Evolutionary conservation across 2,888 invertebrate genomes (phyloP), one percentile per base, ranked within the genome.

Genomic region (Nephrotoma guestfalica): DNA sequence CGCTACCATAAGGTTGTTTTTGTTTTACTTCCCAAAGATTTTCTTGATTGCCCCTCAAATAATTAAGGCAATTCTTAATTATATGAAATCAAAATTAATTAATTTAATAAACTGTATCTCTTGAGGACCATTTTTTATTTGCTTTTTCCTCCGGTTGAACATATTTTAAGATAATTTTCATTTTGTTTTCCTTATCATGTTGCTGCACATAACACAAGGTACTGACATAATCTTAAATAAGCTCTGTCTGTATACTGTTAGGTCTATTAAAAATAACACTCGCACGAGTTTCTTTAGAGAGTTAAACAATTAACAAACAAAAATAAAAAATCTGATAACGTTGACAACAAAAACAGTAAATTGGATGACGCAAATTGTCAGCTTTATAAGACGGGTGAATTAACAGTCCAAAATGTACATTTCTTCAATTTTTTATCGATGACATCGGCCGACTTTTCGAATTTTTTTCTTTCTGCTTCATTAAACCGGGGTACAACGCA

Each of bases 401-500:
- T 71, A 9, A 71, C 30, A 0, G 71, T 71, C 71, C 71, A 71
- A 71, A 71, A 71, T 2, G 7, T 71, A 30, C 71, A 71, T 30
- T 71, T 71, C 9, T 30, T 71, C 4, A 71, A 9, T 13, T 71
- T 71, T 71, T 71, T 71, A 84, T 92, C 90, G 92, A 95, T 93
- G 11, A 93, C 89, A 0, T 89, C 86, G 0, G 95, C 95, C 0
- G 95, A 95, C 85, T 93, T 92, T 83, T 92, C 91, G 40, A 96
- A 91, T 88, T 93, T 91, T 0, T 88, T 88, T 0, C 91, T 89
- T 90, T 96, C 96, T 0, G 90, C 89, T 0, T 92, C 92, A 0
- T 93, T 94, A 87, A 96, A 92, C 5, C 93, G 93, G 90, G 95
- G 95, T 42, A 94, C 92, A 86, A 95, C 93, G 87, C 96, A 91